Base-by-base conservation (phyloP, 2,797 vertebrate species). In the Hypotaenidia philippensis region DNA sequence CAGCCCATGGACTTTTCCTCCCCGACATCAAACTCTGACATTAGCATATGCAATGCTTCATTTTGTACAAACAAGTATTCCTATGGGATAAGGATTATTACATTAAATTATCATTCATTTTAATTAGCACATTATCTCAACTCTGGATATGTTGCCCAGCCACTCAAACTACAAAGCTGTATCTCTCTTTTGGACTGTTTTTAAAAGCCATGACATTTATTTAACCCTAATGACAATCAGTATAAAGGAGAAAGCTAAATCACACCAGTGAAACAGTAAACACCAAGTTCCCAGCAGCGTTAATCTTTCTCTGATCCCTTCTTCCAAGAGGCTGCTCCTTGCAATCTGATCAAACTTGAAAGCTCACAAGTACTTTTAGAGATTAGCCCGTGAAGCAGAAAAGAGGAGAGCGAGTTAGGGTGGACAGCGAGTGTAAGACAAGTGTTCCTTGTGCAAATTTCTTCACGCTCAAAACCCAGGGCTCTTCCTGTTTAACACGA, bases 291-390 rank as follows among this genome's bases (percentile, higher is more conserved):
- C 53, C 81, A 89, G 87, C 9, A 1, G 41, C 17, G 57, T 23
- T 95, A 93, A 89, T 95, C 89, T 75, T 76, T 44, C 81, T 77
- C 66, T 85, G 49, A 90, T 83, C 77, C 71, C 49, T 77, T 89
- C 69, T 93, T 96, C 87, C 84, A 83, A 76, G 38, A 93, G 76
- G 36, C 45, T 93, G 76, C 76, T 91, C 53, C 36, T 63, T 69
- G 65, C 57, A 91, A 94, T 89, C 72, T 92, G 65, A 96, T 94
- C 61, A 72, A 94, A 92, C 72, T 61, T 83, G 72, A 96, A 96
- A 93, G 76, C 36, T 38, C 59, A 25, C 34, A 86, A 71, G 78
- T 78, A 90, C 69, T 75, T 92, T 53, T 64, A 36, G 45, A 92
- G 65, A 93, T 93, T 81, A 86, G 57, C 76, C 88, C 41, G 64